Evolutionary conservation across 2,888 invertebrate species (phyloP), one percentile per base, ranked within the genome.

Genomic region (Clunio marinus): DNA sequence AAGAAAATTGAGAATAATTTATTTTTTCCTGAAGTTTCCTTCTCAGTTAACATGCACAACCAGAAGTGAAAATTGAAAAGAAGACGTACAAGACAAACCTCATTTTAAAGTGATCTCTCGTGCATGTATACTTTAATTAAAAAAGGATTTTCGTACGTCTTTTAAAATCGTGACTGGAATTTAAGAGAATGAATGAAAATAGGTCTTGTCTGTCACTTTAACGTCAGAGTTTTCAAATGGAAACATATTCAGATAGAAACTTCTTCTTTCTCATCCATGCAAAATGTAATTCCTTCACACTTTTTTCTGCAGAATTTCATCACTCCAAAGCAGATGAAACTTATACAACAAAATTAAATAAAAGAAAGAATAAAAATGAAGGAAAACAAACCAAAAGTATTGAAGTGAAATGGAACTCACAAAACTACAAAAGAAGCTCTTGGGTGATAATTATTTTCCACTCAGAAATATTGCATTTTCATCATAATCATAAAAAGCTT

Each of bases 361-460:
- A 32, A 32, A 32, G 13, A 45, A 5, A 45, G 45, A 51, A 51
- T 17, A 51, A 51, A 2, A 32, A 32, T 5, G 35, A 32, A 32
- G 35, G 13, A 3, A 22, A 51, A 51, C 22, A 51, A 51, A 51
- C 51, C 17, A n/a, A 17, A 51, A 51, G 13, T 22, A n/a, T n/a
- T n/a, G n/a, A n/a, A n/a, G n/a, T n/a, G n/a, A 51, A 51, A 51
- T 51, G 51, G 7, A 51, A 20, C 20, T 22, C 51, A 13, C 51
- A 51, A 22, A 51, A 41, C 13, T 8, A 32, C 4, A 5, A 51
- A 22, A 51, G 22, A 51, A 51, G 51, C 51, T 51, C 51, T 51
- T 22, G 51, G 51, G 51, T 51, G 51, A 51, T 51, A 51, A 51
- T 51, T 51, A 51, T 51, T 51, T n/a, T 51, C 22, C 22, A 51